phyloP scores from a whole-genome alignment of 2,888 invertebrate genomes.

The Chaitophorus viminalis region DNA sequence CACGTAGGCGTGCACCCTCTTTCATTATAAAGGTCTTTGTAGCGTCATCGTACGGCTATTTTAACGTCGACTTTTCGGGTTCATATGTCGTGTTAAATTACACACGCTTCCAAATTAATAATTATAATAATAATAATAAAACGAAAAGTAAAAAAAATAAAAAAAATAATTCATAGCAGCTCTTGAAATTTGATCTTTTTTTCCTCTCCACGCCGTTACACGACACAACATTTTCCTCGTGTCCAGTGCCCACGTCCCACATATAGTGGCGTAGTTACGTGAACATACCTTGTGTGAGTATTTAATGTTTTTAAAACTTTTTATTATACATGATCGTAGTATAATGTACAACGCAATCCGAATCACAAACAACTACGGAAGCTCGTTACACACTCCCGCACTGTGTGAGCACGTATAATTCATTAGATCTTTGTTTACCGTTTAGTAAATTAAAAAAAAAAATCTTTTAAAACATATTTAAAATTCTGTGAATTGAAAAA shows the following conservation, averaged over 20 bases:
- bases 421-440: neutral
- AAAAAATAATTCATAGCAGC: neutral
- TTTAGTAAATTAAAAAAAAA: neutral
- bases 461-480: no score
- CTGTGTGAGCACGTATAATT: no score
- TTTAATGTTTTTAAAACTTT: no score
- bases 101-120: neutral
- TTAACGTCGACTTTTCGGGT: neutral
- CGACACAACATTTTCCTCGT: no score
- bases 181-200: neutral
- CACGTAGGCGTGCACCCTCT: neutral
- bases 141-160: neutral
- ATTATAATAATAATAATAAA: neutral
- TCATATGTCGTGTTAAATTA: neutral
- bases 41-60: neutral
- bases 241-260: neutral
- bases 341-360: no score
- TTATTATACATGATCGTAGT: no score
- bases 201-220: neutral
- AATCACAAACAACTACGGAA: no score
- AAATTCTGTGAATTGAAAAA: neutral
- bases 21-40: neutral
- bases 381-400: no score
- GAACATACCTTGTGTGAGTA: no score
- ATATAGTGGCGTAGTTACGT: no score